Evolutionary conservation across 1,140 invertebrate species (phyloP).

Genomic region (Bombus terrestris): DNA sequence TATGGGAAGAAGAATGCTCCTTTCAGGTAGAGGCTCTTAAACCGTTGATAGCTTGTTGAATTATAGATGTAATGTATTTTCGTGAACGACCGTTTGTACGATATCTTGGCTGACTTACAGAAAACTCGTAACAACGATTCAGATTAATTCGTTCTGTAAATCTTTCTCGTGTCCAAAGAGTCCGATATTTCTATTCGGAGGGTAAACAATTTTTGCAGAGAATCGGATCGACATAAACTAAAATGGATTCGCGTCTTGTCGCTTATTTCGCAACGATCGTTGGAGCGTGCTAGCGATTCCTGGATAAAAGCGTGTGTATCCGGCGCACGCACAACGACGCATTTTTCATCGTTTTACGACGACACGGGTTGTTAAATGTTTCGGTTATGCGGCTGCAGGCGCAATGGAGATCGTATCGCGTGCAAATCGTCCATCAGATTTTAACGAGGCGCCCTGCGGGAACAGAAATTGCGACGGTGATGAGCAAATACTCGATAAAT

Average conservation of each 20-base stretch:
- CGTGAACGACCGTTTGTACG: constrained; percentile 7
- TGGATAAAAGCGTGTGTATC: not conserved
- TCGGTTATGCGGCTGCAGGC: not conserved
- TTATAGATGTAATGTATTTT: constrained; percentile 17
- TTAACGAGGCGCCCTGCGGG: constrained; percentile 22
- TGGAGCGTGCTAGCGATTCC: not conserved
- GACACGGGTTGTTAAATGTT: constrained; percentile 28
- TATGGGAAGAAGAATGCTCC: not conserved
- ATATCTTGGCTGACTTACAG: no score
- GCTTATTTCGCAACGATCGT: not conserved
- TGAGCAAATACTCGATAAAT: not conserved
- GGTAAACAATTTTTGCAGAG: not conserved
- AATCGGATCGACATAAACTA: not conserved
- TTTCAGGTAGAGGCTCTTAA: not conserved
- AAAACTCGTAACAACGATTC: not conserved
- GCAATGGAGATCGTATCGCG: constrained; percentile 3
- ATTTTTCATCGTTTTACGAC: constrained; percentile 9
- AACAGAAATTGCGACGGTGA: constrained; percentile 18
- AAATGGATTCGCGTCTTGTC: not conserved
- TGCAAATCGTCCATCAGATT: constrained; percentile 31
- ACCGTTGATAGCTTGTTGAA: not conserved
- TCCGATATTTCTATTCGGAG: no score
- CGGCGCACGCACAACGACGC: not conserved
- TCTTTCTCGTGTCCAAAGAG: no score
- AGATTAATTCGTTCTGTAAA: not conserved